These are phyloP conservation scores for Nebria salina DNA, from an alignment of 2,888 invertebrate species.

Conservation along the genomic window DNA sequence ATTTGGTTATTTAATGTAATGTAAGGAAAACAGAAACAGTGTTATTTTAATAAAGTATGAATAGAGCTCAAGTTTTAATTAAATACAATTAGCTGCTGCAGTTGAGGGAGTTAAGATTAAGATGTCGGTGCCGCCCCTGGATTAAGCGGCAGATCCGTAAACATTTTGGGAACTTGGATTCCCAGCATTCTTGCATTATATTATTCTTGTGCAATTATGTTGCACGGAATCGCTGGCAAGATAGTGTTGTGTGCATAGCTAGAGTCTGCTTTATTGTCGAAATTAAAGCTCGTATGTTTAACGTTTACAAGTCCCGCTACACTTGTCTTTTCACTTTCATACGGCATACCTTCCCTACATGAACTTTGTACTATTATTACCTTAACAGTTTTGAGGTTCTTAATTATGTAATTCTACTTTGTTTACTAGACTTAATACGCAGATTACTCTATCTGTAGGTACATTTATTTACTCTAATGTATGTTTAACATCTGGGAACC, in stretches of 20 bases:
- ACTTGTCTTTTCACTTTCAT: constrained; percentile 4
- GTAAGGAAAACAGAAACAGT: too few species aligned
- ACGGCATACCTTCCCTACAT: not conserved
- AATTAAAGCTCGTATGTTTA: constrained; percentile 51
- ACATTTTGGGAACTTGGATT: constrained; percentile 49
- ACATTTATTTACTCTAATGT: not conserved
- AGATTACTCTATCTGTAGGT: not conserved
- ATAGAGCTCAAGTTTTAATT: too few species aligned
- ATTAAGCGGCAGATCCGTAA: not conserved
- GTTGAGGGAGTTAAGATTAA: not conserved
- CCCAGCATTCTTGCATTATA: constrained; percentile 57
- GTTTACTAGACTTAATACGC: not conserved
- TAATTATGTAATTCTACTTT: not conserved
- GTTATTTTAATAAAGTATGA: too few species aligned
- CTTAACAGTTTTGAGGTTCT: not conserved
- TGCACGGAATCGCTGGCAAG: constrained; percentile 49
- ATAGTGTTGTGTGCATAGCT: constrained; percentile 51
- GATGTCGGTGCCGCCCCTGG: not conserved
- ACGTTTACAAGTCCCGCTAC: constrained; percentile 13
- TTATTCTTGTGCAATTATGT: constrained; percentile 60
- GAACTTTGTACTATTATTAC: not conserved
- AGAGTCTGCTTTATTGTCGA: constrained; percentile 53
- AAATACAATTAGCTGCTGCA: not conserved
- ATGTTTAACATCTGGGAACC: too few species aligned
- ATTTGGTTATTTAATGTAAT: too few species aligned